Conservation (phyloP, 1,140 invertebrate species). For the Heliconius melpomene region DNA sequence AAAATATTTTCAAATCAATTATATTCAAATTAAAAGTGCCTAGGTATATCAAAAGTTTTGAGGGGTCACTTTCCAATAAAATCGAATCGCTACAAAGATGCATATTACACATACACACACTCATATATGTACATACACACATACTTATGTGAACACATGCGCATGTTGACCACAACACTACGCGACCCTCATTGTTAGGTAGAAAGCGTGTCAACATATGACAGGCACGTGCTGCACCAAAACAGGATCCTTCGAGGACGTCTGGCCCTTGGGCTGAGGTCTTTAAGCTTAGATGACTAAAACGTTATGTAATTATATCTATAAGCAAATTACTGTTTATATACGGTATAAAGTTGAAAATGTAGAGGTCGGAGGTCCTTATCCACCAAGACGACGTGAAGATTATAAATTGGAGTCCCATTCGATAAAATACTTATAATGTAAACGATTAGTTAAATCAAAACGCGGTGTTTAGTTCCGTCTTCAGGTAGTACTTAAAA, state of each 20-base stretch:
- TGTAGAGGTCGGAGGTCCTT: too few relatives aligned
- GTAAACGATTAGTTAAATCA: too few relatives aligned
- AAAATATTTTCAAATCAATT: too few relatives aligned
- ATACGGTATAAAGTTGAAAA: too few relatives aligned
- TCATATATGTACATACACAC: not conserved
- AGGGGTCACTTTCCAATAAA: not conserved
- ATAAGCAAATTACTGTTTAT: not conserved
- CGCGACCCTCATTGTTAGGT: conserved; percentile 28
- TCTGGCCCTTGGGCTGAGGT: conserved; percentile 18
- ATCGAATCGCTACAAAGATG: not conserved
- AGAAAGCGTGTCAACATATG: conserved; percentile 37
- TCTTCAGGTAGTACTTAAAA: too few relatives aligned
- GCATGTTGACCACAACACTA: conserved; percentile 1
- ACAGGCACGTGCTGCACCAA: conserved; percentile 29
- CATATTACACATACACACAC: not conserved
- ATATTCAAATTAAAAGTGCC: too few relatives aligned
- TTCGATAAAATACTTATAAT: too few relatives aligned
- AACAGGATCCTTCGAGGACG: conserved; percentile 36
- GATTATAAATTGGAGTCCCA: too few relatives aligned
- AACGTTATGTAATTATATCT: not conserved
- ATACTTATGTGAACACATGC: not conserved
- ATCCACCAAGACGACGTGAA: too few relatives aligned
- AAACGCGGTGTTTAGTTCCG: too few relatives aligned
- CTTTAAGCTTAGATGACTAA: not conserved
- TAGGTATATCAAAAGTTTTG: not conserved